These are phyloP conservation scores for Amiota communis DNA, from an alignment of 2,888 invertebrate species.

Conservation along the genomic window DNA sequence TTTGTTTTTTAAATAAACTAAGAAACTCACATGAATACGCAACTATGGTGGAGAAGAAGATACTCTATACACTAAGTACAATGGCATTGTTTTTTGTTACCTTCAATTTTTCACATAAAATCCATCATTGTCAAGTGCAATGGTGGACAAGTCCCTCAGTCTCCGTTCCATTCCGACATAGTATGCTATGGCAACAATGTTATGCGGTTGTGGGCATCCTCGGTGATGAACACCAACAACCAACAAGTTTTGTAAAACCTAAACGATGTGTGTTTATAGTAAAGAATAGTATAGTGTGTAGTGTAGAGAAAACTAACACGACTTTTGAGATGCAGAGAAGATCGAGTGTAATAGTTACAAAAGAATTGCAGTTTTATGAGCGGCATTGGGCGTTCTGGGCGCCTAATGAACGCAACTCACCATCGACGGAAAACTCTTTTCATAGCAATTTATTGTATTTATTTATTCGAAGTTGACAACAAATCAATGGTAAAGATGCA, in stretches of 20 bases:
- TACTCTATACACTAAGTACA: slow-evolving; percentile 31
- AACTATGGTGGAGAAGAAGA: not conserved
- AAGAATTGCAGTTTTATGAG: slow-evolving; percentile 27
- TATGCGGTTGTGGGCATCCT: no score
- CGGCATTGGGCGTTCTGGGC: slow-evolving; percentile 8
- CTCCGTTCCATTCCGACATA: no score
- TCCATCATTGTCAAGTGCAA: slow-evolving; percentile 67
- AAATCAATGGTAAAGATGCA: slow-evolving; percentile 16
- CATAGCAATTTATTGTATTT: slow-evolving; percentile 22
- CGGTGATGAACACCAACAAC: slow-evolving; percentile 3
- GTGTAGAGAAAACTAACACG: no score
- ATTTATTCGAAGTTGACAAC: slow-evolving; percentile 18
- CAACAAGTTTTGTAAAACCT: slow-evolving; percentile 13
- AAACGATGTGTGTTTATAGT: no score
- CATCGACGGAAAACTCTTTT: slow-evolving; percentile 12
- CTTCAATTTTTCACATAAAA: slow-evolving; percentile 67
- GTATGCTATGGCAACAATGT: no score
- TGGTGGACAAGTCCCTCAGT: slow-evolving; percentile 33
- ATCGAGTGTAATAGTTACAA: no score
- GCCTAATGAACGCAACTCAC: slow-evolving; percentile 20
- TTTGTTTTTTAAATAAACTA: slow-evolving; percentile 2
- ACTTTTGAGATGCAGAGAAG: no score
- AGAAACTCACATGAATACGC: slow-evolving; percentile 1
- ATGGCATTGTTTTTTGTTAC: slow-evolving; percentile 41
- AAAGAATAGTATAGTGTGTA: no score